These are phyloP conservation scores for Aplocera efformata DNA, from an alignment of 2,888 invertebrate species.

Conservation along the genomic window DNA sequence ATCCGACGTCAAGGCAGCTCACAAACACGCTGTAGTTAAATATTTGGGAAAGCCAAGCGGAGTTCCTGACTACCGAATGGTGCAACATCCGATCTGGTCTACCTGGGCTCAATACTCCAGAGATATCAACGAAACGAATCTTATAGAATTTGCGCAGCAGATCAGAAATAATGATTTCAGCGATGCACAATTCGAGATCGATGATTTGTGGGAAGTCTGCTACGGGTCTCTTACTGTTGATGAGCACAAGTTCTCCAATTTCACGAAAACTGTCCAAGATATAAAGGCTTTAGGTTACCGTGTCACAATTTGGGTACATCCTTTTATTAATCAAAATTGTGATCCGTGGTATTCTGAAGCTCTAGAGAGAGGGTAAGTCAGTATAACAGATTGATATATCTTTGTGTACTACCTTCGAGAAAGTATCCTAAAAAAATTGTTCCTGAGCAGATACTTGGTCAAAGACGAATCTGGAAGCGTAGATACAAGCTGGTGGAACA, in stretches of 20 bases:
- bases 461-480: conserved; percentile 64
- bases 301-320: conserved; percentile 92
- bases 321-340: conserved; percentile 89
- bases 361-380: conserved; percentile 66
- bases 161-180: conserved; percentile 83
- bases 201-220: conserved; percentile 92
- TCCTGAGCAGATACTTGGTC: conserved; percentile 65
- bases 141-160: conserved; percentile 83
- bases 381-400: no score
- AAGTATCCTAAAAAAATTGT: no score
- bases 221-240: conserved; percentile 90
- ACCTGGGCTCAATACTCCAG: conserved; percentile 89
- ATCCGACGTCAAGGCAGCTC: conserved; percentile 80
- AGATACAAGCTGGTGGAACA: conserved; percentile 77
- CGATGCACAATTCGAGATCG: conserved; percentile 90
- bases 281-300: conserved; percentile 84
- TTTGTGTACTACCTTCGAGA: no score
- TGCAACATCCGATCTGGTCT: conserved; percentile 92
- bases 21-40: conserved; percentile 81
- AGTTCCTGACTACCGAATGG: conserved; percentile 84
- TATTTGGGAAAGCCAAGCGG: conserved; percentile 83
- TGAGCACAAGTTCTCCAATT: conserved; percentile 84
- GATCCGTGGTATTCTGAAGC: conserved; percentile 81
- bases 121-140: conserved; percentile 81
- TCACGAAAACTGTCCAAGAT: conserved; percentile 79